Percentiles rank a stretch among this genome's conserved stretches.
Evolutionary conservation across 30 jellyfish, hydroid and myxozoan species (phyloP).

Genomic region (Morbakka virulenta): DNA sequence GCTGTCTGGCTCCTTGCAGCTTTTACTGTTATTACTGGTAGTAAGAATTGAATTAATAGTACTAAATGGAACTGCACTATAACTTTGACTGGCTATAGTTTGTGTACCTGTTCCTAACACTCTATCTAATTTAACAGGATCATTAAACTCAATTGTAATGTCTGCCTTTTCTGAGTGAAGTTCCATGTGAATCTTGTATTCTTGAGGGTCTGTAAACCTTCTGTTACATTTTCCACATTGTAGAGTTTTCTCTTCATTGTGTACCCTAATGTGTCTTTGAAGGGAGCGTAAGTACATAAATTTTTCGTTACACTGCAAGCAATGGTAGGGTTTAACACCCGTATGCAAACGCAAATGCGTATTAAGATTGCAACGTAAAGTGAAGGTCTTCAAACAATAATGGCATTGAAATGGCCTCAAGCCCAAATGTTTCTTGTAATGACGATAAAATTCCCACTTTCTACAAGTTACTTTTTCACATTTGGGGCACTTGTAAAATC

Average conservation of each 20-base stretch:
- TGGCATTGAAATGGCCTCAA: background rate
- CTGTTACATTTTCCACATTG: background rate
- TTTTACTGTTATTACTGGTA: too few species aligned
- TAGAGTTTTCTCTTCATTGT: background rate
- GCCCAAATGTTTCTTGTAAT: background rate
- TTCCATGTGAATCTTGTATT: background rate
- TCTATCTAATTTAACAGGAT: background rate
- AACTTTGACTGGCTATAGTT: too few species aligned
- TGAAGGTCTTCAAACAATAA: background rate
- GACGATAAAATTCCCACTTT: background rate
- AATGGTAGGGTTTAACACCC: background rate
- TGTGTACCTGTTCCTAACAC: background rate
- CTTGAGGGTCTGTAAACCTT: background rate
- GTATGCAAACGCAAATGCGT: background rate
- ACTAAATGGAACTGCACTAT: too few species aligned
- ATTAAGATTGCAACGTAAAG: background rate
- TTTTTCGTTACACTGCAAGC: background rate
- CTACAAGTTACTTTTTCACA: background rate
- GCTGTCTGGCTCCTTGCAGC: too few species aligned
- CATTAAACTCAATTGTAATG: too few species aligned
- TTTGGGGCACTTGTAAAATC: background rate
- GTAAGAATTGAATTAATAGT: too few species aligned
- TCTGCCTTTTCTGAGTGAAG: background rate
- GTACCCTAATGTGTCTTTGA: background rate
- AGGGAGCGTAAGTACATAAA: background rate